Evolutionary conservation across 2,888 invertebrate species (phyloP).

Genomic region (Cephus nigrinus): DNA sequence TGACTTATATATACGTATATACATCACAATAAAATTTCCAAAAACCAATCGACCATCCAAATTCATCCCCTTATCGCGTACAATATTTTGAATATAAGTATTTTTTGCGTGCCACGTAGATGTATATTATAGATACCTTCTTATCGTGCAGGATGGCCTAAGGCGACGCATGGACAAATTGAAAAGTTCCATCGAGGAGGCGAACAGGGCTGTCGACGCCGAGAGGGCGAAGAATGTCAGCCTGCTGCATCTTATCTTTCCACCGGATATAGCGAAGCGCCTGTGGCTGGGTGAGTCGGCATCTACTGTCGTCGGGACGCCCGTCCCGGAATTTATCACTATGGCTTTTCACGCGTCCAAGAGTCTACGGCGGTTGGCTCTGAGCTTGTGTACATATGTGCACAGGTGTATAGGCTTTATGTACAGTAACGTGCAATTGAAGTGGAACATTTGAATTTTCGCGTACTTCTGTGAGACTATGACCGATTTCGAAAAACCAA

Average conservation of each 20-base stretch:
- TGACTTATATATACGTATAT: neutral
- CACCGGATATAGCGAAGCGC: slow-evolving; percentile 92
- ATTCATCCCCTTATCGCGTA: neutral
- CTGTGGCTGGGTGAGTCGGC: slow-evolving; percentile 85
- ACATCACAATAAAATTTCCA: neutral
- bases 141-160: slow-evolving; percentile 78
- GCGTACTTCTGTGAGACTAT: too few relatives aligned
- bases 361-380: neutral
- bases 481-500: too few relatives aligned
- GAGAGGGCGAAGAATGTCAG: slow-evolving; percentile 96
- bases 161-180: slow-evolving; percentile 93
- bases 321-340: neutral
- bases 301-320: neutral
- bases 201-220: slow-evolving; percentile 90
- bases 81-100: neutral
- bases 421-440: too few relatives aligned
- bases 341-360: neutral
- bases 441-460: too few relatives aligned
- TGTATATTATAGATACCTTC: slow-evolving; percentile 6
- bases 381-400: neutral
- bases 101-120: neutral
- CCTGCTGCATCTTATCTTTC: slow-evolving; percentile 92
- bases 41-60: neutral
- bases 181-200: slow-evolving; percentile 93
- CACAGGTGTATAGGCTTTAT: too few relatives aligned